phyloP scores from a whole-genome alignment of 1,140 invertebrate genomes.

The Bombyx mandarina region DNA sequence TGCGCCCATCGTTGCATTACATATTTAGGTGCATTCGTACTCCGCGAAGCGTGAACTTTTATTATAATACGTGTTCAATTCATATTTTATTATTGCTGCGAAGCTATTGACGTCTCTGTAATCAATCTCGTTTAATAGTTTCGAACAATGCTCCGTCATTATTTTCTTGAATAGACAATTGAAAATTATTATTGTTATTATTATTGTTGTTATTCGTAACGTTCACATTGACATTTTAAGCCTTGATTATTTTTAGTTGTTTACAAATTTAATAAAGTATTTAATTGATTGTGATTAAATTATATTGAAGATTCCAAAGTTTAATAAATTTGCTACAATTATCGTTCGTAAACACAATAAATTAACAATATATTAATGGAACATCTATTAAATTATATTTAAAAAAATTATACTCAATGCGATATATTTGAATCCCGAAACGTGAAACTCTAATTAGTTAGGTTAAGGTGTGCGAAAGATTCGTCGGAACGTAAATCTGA shows the following conservation, averaged over 20 bases:
- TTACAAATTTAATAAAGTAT: neutral
- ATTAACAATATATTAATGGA: neutral
- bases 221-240: no score
- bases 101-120: no score
- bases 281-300: neutral
- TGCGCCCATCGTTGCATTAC: conserved; percentile 25
- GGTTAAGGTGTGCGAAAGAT: conserved; percentile 21
- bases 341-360: neutral
- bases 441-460: conserved; percentile 17
- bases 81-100: no score
- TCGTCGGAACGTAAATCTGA: conserved; percentile 33
- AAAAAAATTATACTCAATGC: no score
- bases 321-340: neutral
- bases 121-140: no score
- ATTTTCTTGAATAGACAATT: no score
- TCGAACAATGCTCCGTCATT: no score
- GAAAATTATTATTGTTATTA: no score
- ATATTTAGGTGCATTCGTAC: conserved; percentile 6
- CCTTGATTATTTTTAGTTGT: no score
- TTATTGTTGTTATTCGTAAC: no score
- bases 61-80: conserved; percentile 1
- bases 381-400: no score
- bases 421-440: conserved; percentile 13
- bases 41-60: neutral
- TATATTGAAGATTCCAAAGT: neutral